Evolutionary conservation across 2,113 vertebrate genomes (phyloP).

Genomic region (Piprites chloris): DNA sequence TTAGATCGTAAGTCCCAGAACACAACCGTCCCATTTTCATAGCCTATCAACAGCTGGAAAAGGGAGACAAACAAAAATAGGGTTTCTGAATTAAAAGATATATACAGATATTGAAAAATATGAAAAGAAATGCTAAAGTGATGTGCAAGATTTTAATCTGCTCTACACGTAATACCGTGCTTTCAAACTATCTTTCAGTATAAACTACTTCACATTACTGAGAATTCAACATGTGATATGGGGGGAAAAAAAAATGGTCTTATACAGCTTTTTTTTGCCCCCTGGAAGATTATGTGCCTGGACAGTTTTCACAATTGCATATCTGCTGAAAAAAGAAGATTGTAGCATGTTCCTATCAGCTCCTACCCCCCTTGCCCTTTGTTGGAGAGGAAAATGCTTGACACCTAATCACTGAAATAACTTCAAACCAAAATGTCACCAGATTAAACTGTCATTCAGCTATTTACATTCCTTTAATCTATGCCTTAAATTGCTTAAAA

Average conservation of each 20-base stretch:
- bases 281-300: background rate
- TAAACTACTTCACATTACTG: background rate
- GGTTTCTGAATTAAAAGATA: background rate
- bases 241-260: background rate
- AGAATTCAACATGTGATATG: background rate
- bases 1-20: constrained; percentile 94
- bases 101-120: background rate
- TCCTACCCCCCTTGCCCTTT: background rate
- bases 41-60: constrained; percentile 90
- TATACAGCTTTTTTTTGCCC: rapidly evolving
- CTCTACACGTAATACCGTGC: background rate
- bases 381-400: background rate
- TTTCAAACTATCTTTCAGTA: background rate
- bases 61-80: constrained; percentile 9
- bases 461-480: background rate
- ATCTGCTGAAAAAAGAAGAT: background rate
- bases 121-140: background rate
- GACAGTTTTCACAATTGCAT: background rate
- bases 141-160: background rate
- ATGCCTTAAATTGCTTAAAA: background rate
- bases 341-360: background rate
- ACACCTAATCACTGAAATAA: background rate
- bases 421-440: background rate
- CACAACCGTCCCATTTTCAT: constrained; percentile 94
- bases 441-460: background rate